A percentile compares a stretch with the other conserved stretches of the same genome.
Evolutionary conservation across 2,113 vertebrate genomes (phyloP).

Genomic region (Petrocephalus microphthalmus): DNA sequence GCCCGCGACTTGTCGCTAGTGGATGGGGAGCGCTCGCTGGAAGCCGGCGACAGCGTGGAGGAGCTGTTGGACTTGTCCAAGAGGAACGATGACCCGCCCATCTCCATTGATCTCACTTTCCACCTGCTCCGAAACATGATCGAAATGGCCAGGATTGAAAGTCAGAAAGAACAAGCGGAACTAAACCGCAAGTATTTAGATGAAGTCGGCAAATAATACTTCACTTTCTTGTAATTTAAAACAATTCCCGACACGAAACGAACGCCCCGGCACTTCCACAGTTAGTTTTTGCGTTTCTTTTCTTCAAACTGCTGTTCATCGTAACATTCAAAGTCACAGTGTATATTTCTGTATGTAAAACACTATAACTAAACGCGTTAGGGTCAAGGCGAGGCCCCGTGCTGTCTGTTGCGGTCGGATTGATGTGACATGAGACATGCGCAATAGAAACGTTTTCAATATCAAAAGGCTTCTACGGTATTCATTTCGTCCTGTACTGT

Average conservation of each 20-base stretch:
- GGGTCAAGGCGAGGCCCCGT: background rate
- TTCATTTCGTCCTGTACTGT: background rate
- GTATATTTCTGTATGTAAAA: conserved; percentile 1
- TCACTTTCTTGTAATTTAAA: conserved; percentile 12
- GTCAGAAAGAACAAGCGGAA: conserved; percentile 73
- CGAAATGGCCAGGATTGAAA: conserved; percentile 76
- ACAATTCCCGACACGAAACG: conserved; percentile 20
- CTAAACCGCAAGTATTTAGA: conserved; percentile 80
- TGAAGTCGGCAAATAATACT: conserved; percentile 76
- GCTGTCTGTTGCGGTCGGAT: background rate
- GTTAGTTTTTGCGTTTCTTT: conserved; percentile 16
- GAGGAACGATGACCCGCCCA: conserved; percentile 70
- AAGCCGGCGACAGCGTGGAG: conserved; percentile 34
- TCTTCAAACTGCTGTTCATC: background rate
- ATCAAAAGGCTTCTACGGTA: background rate
- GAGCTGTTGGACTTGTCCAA: conserved; percentile 48
- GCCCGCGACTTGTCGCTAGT: conserved; percentile 15
- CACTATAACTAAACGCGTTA: background rate
- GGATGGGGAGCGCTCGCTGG: conserved; percentile 30
- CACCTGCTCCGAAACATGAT: conserved; percentile 86
- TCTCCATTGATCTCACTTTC: conserved; percentile 91
- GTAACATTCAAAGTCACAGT: background rate
- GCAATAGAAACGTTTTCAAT: background rate
- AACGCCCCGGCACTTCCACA: conserved; percentile 17
- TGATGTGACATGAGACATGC: background rate